Evolutionary conservation across 1,140 invertebrate species (phyloP), one percentile per base, ranked within the genome.

Genomic region (Trypoxylus dichotomus): DNA sequence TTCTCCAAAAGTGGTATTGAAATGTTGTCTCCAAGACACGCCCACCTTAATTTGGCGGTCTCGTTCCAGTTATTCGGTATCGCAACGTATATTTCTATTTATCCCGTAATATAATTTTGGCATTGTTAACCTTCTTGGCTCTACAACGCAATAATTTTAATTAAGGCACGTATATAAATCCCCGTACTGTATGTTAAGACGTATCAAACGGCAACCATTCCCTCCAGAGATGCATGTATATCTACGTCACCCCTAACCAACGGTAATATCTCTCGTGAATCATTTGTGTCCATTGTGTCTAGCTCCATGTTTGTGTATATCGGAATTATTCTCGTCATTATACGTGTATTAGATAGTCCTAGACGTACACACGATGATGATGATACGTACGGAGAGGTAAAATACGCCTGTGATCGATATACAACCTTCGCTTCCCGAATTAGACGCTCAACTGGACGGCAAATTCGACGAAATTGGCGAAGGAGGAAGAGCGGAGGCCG

Each of bases 381-480:
- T 5, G 24, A 29, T 25, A 68, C 60, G 32, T 37, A 68, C 21
- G 11, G 21, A 29, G 21, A 37, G 32, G 32, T 37, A 5, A 8
- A 37, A 37, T 5, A 68, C 24, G 21, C 24, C 21, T 68, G 21
- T 29, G 60, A 68, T 68, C 27, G 60, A 68, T 68, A 68, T 29
- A 24, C 60, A 29, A 13, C 60, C 24, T 24, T 15, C 24, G 19
- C 24, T 24, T 68, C 27, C 27, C 60, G 27, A 24, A 68, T 24
- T 68, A 68, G 19, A 29, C 60, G 21, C 60, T 68, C 24, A 24
- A 68, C 24, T 68, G 21, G 60, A 24, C 24, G 60, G 60, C 60
- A 68, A 68, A 68, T 68, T 68, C 24, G 60, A 68, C 60, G 60
- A 68, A 68, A 68, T 68, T 54, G 47, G 47, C 47, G 47, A 2